These are phyloP conservation scores for Ochropacha duplaris DNA, from an alignment of 2,888 invertebrate species.

Conservation along the genomic window DNA sequence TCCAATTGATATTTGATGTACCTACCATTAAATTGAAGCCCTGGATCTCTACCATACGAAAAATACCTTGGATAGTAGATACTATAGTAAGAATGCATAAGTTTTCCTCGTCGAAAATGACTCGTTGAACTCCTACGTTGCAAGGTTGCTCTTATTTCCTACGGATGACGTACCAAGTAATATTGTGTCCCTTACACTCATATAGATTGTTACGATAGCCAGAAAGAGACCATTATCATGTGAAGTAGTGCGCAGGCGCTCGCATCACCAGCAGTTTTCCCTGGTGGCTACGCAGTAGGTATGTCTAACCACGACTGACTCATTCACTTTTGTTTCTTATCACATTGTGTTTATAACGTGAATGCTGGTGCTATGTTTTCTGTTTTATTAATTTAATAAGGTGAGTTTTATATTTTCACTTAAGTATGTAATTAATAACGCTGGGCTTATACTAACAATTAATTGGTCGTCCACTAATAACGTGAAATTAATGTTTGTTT, in stretches of 20 bases:
- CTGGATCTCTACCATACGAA: background rate
- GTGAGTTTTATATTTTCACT: conserved; percentile 23
- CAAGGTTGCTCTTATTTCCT: conserved; percentile 57
- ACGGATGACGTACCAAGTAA: conserved; percentile 35
- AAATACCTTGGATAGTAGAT: background rate
- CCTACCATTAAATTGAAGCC: background rate
- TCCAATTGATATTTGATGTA: background rate
- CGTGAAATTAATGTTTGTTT: conserved; percentile 4
- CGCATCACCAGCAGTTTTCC: conserved; percentile 46
- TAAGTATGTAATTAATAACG: conserved; percentile 2
- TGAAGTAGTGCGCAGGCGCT: conserved; percentile 44
- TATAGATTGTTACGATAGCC: conserved; percentile 6
- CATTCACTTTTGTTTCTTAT: conserved; percentile 31
- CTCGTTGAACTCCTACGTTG: conserved; percentile 6
- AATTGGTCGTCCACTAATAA: conserved; percentile 47
- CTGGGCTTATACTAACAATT: conserved; percentile 19
- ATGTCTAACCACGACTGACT: conserved; percentile 41
- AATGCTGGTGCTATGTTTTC: conserved; percentile 22
- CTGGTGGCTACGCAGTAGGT: conserved; percentile 33
- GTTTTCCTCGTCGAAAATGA: conserved; percentile 8
- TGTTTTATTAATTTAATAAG: conserved; percentile 19
- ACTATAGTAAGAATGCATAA: background rate
- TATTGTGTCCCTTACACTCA: conserved; percentile 31
- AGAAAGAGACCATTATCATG: conserved; percentile 16
- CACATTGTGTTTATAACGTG: conserved; percentile 26